These are phyloP conservation scores for Chrysomallon squamiferum DNA, from an alignment of 1,140 invertebrate genomes.

Conservation along the genomic window DNA sequence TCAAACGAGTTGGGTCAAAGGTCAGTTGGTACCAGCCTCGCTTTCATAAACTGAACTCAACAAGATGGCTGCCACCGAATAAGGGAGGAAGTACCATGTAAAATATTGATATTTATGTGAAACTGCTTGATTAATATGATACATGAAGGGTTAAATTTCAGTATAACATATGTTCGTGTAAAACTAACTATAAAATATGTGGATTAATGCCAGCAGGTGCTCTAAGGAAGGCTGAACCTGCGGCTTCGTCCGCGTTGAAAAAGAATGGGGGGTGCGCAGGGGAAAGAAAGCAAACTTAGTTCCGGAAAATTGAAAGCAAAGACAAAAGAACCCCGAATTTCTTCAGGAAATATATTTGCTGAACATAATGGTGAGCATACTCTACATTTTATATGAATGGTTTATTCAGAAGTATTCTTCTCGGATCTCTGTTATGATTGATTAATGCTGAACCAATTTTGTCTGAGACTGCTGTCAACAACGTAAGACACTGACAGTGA, in stretches of 20 bases:
- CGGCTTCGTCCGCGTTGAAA: slow-evolving; percentile 1
- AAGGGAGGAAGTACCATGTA: slow-evolving; percentile 6
- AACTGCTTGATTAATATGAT: too few relatives aligned
- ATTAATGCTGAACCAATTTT: too few relatives aligned
- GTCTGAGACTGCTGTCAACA: too few relatives aligned
- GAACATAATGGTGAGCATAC: slow-evolving; percentile 15
- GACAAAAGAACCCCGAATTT: slow-evolving; percentile 20
- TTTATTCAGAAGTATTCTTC: too few relatives aligned
- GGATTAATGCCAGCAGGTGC: slow-evolving; percentile 3
- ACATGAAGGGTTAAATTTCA: too few relatives aligned
- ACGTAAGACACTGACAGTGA: too few relatives aligned
- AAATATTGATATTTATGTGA: too few relatives aligned
- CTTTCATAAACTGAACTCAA: slow-evolving; percentile 3
- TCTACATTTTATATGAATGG: too few relatives aligned
- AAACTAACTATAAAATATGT: not conserved
- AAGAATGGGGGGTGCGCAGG: slow-evolving; percentile 15
- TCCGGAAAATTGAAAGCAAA: slow-evolving; percentile 16
- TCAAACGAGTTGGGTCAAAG: slow-evolving; percentile 1
- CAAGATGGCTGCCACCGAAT: slow-evolving; percentile 8
- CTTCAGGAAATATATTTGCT: slow-evolving; percentile 18
- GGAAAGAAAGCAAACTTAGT: slow-evolving; percentile 10
- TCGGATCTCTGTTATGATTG: too few relatives aligned
- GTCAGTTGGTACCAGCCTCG: slow-evolving; percentile 4
- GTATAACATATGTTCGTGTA: too few relatives aligned
- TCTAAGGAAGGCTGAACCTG: not conserved